phyloP scores from a whole-genome alignment of 2,888 invertebrate species.

The Nomada fabriciana region DNA sequence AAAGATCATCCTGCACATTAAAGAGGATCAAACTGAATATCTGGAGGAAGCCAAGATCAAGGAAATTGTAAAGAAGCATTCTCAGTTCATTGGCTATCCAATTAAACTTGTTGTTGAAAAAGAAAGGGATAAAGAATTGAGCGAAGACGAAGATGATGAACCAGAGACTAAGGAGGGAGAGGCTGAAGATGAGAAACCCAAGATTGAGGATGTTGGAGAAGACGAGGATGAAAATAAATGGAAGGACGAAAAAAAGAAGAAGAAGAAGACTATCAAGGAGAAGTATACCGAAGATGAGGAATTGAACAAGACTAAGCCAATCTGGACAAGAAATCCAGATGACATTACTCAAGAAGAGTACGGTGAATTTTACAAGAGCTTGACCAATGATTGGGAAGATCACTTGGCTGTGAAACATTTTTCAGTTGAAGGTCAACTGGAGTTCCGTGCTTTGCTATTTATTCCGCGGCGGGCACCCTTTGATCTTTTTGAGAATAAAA shows the following conservation, averaged over 20 bases:
- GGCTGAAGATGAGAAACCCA: slow-evolving; percentile 90
- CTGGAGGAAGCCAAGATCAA: slow-evolving; percentile 97
- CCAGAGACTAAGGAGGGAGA: slow-evolving; percentile 88
- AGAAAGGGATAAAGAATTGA: slow-evolving; percentile 98
- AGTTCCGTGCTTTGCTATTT: slow-evolving; percentile 97
- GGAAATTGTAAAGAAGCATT: slow-evolving; percentile 99
- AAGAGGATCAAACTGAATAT: slow-evolving; percentile 98
- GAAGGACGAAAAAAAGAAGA: slow-evolving; percentile 91
- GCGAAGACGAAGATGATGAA: slow-evolving; percentile 92
- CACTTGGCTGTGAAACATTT: slow-evolving; percentile 98
- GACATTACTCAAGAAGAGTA: slow-evolving; percentile 98
- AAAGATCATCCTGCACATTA: slow-evolving; percentile 96
- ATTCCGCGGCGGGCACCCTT: slow-evolving; percentile 97
- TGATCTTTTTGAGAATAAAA: slow-evolving; percentile 99
- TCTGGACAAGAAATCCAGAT: slow-evolving; percentile 98
- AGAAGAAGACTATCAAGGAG: slow-evolving; percentile 98
- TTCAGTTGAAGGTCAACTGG: slow-evolving; percentile 96
- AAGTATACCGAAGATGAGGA: slow-evolving; percentile 99
- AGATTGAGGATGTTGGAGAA: slow-evolving; percentile 90
- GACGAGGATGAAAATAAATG: slow-evolving; percentile 91
- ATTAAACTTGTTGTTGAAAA: slow-evolving; percentile 98
- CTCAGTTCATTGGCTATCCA: slow-evolving; percentile 99
- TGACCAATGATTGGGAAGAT: slow-evolving; percentile 99
- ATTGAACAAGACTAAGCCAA: slow-evolving; percentile 98
- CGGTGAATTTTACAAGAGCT: slow-evolving; percentile 98